These are phyloP conservation scores for Spilogale gracilis DNA, from an alignment of 2,113 vertebrate species.

Conservation along the genomic window DNA sequence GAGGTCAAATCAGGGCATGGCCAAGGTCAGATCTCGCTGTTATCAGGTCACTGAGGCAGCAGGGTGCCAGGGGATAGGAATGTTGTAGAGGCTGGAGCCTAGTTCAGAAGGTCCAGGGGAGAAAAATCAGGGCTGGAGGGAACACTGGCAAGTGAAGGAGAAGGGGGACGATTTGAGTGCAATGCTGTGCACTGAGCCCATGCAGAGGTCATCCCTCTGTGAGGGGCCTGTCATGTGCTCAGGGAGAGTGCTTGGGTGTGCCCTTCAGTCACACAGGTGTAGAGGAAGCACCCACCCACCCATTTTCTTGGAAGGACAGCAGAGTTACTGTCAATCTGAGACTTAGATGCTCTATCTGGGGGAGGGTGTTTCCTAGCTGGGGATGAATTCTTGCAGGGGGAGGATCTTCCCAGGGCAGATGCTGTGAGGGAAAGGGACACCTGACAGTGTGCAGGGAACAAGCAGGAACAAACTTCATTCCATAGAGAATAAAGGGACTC, in stretches of 20 bases:
- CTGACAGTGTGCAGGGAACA: neutral
- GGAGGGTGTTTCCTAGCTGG: neutral
- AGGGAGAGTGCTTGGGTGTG: neutral
- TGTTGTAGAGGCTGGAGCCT: neutral
- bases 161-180: rapidly evolving
- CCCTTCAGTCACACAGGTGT: neutral
- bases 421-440: neutral
- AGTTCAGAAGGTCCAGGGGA: neutral
- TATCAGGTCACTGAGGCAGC: neutral
- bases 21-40: neutral
- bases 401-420: neutral
- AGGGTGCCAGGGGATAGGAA: neutral
- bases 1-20: neutral
- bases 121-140: neutral
- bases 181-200: neutral
- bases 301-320: constrained; percentile 10
- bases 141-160: neutral
- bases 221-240: neutral
- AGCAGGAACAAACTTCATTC: neutral
- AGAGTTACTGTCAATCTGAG: neutral
- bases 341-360: neutral
- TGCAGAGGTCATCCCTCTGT: neutral
- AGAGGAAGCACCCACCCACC: neutral
- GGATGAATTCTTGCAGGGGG: neutral
- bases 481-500: neutral